Evolutionary conservation across 2,797 vertebrate species (phyloP), one percentile per base, ranked within the genome.

Genomic region (Thaleichthys pacificus): DNA sequence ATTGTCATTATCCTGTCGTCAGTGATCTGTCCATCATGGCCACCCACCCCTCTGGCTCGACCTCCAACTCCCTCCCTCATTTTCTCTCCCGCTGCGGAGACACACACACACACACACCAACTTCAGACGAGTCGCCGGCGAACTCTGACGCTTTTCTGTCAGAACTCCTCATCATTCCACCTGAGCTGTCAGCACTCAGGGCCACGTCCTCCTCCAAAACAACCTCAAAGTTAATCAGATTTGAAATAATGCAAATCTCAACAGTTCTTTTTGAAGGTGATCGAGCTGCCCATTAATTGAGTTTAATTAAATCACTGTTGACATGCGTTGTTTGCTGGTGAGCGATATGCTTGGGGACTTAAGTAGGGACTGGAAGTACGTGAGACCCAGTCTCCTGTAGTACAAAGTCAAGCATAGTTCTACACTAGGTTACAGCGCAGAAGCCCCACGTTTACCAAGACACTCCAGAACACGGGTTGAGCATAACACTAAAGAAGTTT

Each of bases 251-350:
- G 9, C 70, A 42, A 77, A 72, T 76, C 21, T 66, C 42, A 69
- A 68, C 47, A 63, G 64, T 64, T 70, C 22, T 47, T 47, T 47
- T 65, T 56, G 57, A 61, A 71, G 62, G 62, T 9, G 51, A 30
- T 19, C 28, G 32, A 66, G 26, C 56, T 70, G 8, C 32, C 1
- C 8, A 30, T 64, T 11, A 64, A 64, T n/a, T 8, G 51, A n/a
- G 9, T 47, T 61, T 78, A 61, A 81, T 80, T 68, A 11, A 38
- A 66, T 74, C 51, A 68, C 49, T 28, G 56, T 63, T 38, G 67
- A 58, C 22, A 57, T 47, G 42, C 35, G 24, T 9, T 6, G 22
- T 66, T 47, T n/a, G 24, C 35, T 24, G 38, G 24, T 21, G 12
- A 64, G 5, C 12, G 47, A 49, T 21, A 21, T 22, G 22, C 64